A percentile compares a stretch with the other conserved stretches of the same genome.
phyloP scores from a whole-genome alignment of 2,113 vertebrate species.

The Scatophagus argus region DNA sequence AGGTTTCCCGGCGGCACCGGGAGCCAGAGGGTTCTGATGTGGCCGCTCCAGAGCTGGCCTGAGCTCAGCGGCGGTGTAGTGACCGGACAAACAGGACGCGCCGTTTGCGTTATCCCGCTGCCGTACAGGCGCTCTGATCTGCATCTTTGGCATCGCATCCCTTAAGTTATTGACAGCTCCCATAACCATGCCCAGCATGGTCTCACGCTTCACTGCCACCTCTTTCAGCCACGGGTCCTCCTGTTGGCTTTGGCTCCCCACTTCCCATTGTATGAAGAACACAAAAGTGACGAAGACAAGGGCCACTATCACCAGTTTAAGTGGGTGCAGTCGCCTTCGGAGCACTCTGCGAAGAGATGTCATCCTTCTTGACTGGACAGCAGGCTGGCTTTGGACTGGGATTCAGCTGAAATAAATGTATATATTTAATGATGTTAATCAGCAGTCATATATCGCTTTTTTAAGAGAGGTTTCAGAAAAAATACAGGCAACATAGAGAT shows the following conservation, averaged over 20 bases:
- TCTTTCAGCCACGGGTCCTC: slow-evolving; percentile 89
- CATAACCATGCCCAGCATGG: slow-evolving; percentile 91
- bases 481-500: not conserved
- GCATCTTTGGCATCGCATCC: slow-evolving; percentile 96
- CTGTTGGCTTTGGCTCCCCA: slow-evolving; percentile 87
- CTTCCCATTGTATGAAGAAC: slow-evolving; percentile 96
- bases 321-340: slow-evolving; percentile 86
- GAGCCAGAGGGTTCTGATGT: slow-evolving; percentile 89
- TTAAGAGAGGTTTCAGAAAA: not conserved
- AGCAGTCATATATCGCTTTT: not conserved
- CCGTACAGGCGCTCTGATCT: slow-evolving; percentile 93
- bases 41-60: slow-evolving; percentile 91
- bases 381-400: slow-evolving; percentile 40
- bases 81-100: slow-evolving; percentile 88
- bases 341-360: slow-evolving; percentile 85
- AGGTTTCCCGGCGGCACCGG: slow-evolving; percentile 93
- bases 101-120: slow-evolving; percentile 79
- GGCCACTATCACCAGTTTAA: slow-evolving; percentile 88
- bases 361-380: slow-evolving; percentile 84
- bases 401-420: slow-evolving; percentile 60
- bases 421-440: not conserved
- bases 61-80: slow-evolving; percentile 91
- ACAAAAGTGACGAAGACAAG: slow-evolving; percentile 92
- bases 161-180: slow-evolving; percentile 96
- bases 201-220: slow-evolving; percentile 88